These are phyloP conservation scores for Sabatieria punctata DNA, from an alignment of 2,888 invertebrate species.

Conservation along the genomic window DNA sequence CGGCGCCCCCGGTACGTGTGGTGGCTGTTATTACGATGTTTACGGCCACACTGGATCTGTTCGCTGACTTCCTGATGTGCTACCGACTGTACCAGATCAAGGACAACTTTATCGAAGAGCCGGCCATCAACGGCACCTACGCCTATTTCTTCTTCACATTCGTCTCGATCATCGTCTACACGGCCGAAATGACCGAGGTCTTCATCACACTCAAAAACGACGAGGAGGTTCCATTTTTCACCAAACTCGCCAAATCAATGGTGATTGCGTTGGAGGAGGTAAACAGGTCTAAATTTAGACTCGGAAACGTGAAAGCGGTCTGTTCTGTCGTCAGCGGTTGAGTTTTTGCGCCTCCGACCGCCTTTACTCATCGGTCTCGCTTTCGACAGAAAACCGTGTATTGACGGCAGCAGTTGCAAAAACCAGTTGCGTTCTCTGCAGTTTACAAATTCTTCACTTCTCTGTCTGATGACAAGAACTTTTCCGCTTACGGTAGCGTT, in stretches of 20 bases:
- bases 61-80: conserved; percentile 29
- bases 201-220: conserved; percentile 29
- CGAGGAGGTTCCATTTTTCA: conserved; percentile 26
- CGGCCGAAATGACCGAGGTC: conserved; percentile 25
- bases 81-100: conserved; percentile 13
- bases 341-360: no score
- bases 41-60: conserved; percentile 25
- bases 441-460: no score
- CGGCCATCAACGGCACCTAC: background rate
- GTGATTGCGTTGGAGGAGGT: conserved; percentile 28
- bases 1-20: conserved; percentile 27
- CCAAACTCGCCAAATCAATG: conserved; percentile 28
- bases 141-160: conserved; percentile 5
- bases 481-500: no score
- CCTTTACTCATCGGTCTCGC: no score
- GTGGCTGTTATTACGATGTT: conserved; percentile 28
- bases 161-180: conserved; percentile 2
- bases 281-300: no score
- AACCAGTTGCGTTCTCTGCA: no score
- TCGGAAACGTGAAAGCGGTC: no score
- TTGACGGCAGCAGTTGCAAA: no score
- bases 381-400: no score
- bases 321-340: no score
- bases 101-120: background rate
- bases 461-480: no score